A percentile compares a stretch with the other conserved stretches of the same genome.
Conservation (phyloP, 2,113 vertebrate species). For the Platysteira castanea region DNA sequence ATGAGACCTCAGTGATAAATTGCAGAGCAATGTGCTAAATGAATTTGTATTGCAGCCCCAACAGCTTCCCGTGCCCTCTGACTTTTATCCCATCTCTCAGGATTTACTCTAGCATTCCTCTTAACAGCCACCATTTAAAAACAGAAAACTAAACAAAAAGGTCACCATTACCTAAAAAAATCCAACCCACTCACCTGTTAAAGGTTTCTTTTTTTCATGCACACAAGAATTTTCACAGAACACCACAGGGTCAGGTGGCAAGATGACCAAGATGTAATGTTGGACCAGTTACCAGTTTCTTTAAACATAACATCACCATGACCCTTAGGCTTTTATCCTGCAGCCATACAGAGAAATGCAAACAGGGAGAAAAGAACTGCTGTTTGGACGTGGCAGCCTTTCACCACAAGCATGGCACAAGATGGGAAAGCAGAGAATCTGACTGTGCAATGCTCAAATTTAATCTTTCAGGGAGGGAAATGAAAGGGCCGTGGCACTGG, state of each 20-base stretch:
- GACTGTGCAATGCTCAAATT: not conserved
- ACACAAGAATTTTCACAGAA: not conserved
- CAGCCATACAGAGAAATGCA: not conserved
- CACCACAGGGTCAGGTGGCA: no score
- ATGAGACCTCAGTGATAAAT: not conserved
- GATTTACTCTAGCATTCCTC: not conserved
- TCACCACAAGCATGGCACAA: not conserved
- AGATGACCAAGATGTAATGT: not conserved
- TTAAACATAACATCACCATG: not conserved
- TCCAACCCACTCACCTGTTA: not conserved
- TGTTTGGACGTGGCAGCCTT: not conserved
- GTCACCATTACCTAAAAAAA: not conserved
- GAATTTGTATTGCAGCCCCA: not conserved
- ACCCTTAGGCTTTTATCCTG: not conserved
- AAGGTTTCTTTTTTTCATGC: not conserved
- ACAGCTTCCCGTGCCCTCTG: not conserved
- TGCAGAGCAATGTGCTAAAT: constrained; percentile 12
- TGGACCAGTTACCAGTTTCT: not conserved
- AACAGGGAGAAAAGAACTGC: not conserved
- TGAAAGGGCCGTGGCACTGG: not conserved
- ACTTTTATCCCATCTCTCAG: constrained; percentile 3
- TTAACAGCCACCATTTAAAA: not conserved
- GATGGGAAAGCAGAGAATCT: not conserved
- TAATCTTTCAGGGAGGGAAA: constrained; percentile 25
- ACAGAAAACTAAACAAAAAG: not conserved